Base-by-base conservation (phyloP, 2,797 vertebrate species). In the Sebastes hubbsi region DNA sequence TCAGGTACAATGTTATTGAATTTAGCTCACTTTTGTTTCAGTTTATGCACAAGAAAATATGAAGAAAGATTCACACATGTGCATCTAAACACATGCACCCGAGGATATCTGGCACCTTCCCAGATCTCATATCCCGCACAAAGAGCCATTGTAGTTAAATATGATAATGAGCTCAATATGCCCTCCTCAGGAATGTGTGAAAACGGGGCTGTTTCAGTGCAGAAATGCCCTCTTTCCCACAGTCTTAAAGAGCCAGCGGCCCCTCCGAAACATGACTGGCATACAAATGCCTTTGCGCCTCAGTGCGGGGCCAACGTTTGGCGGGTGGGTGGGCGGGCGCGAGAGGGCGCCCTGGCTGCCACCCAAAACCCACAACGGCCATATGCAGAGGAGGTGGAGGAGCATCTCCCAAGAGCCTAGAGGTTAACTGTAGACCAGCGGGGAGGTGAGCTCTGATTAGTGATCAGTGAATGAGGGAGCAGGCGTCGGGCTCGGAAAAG, bases 91-190 rank as follows among this genome's bases (percentile, higher is more conserved):
- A 82, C 85, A 74, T 62, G 60, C 91, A 91, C 95, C 89, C 78
- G 29, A 77, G 94, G 92, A 91, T 84, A 92, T 93, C 46, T 95
- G 94, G 94, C 93, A 84, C 78, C 66, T 46, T 85, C 75, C 93
- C 92, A 92, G 91, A 91, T 90, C 92, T 89, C 89, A 85, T 81
- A 83, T 91, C 91, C 82, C 72, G 27, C 91, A 95, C 95, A 96
- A 95, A 95, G 95, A 93, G 83, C 92, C 91, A 94, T 96, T 96
- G 92, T 96, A 92, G 92, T 94, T 90, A 91, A 92, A 90, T 92
- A 93, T 92, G 94, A 92, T 96, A 95, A 96, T 96, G 92, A 95
- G 94, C 95, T 94, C 95, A 95, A 94, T 94, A 94, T 95, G 95
- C 91, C 91, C 92, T 94, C 86, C 89, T 92, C 90, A 91, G 94